These are phyloP conservation scores for Choristoneura rosaceana DNA, from an alignment of 2,888 invertebrate genomes.

Conservation along the genomic window DNA sequence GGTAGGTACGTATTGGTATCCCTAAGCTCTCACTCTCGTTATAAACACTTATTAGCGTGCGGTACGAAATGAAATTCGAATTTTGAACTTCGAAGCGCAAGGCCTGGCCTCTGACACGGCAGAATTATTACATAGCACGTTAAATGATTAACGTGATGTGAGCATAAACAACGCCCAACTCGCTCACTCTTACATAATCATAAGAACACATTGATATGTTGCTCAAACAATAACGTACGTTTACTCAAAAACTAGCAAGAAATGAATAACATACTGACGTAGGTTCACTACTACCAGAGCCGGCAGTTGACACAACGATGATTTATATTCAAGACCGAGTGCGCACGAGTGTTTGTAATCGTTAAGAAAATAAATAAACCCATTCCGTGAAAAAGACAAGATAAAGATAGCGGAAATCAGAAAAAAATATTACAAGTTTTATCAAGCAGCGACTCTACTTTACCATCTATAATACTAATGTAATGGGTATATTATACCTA, in stretches of 20 bases:
- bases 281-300: background rate
- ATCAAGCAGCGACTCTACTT: slow-evolving; percentile 2
- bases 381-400: background rate
- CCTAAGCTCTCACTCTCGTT: too few species aligned
- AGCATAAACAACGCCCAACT: slow-evolving; percentile 7
- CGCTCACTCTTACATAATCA: slow-evolving; percentile 18
- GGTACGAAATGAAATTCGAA: too few species aligned
- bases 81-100: too few species aligned
- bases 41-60: too few species aligned
- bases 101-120: slow-evolving; percentile 31
- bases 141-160: slow-evolving; percentile 22
- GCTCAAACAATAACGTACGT: slow-evolving; percentile 18
- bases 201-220: slow-evolving; percentile 13
- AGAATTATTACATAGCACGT: slow-evolving; percentile 30
- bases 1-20: too few species aligned
- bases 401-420: background rate
- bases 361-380: slow-evolving; percentile 4
- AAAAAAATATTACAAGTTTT: background rate
- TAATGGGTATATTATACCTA: background rate
- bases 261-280: slow-evolving; percentile 14
- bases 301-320: slow-evolving; percentile 24
- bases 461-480: background rate
- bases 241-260: slow-evolving; percentile 9
- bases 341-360: slow-evolving; percentile 12
- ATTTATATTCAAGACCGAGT: slow-evolving; percentile 18